Evolutionary conservation across 92 coral and sea anemone genomes (phyloP).

Genomic region (Phymanthus crucifer): DNA sequence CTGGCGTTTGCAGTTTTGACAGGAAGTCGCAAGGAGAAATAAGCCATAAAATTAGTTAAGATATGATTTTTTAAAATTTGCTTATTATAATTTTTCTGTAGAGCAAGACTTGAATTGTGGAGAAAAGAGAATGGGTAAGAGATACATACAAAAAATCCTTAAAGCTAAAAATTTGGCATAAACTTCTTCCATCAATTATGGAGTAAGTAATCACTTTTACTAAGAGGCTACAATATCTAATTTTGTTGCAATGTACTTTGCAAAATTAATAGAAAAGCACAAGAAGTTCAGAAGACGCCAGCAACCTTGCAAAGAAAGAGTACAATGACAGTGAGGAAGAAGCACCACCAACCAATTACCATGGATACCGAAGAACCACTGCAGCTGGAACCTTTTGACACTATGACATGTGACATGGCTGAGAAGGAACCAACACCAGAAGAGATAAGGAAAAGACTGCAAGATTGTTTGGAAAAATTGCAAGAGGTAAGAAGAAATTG

Average conservation of each 20-base stretch:
- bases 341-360: not conserved
- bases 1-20: no score
- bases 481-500: slow-evolving; percentile 23
- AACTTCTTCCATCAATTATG: no score
- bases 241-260: not conserved
- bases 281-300: slow-evolving; percentile 12
- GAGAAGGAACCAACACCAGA: slow-evolving; percentile 27
- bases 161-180: no score
- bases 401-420: slow-evolving; percentile 26
- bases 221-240: no score
- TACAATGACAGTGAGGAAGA: not conserved
- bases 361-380: not conserved
- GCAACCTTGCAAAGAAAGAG: slow-evolving; percentile 6
- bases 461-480: slow-evolving; percentile 40
- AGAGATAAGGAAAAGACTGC: slow-evolving; percentile 46
- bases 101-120: slow-evolving; percentile 73
- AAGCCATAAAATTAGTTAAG: no score
- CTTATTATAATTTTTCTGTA: slow-evolving; percentile 3
- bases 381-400: not conserved
- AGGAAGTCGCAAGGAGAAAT: no score
- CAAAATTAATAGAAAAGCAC: not conserved
- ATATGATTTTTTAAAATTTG: no score
- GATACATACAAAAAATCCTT: not conserved
- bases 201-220: not conserved
- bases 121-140: slow-evolving; percentile 66